A percentile compares a stretch with the other conserved stretches of the same genome.
These are phyloP conservation scores for Periophthalmus magnuspinnatus DNA, from an alignment of 2,797 vertebrate species.

Conservation along the genomic window DNA sequence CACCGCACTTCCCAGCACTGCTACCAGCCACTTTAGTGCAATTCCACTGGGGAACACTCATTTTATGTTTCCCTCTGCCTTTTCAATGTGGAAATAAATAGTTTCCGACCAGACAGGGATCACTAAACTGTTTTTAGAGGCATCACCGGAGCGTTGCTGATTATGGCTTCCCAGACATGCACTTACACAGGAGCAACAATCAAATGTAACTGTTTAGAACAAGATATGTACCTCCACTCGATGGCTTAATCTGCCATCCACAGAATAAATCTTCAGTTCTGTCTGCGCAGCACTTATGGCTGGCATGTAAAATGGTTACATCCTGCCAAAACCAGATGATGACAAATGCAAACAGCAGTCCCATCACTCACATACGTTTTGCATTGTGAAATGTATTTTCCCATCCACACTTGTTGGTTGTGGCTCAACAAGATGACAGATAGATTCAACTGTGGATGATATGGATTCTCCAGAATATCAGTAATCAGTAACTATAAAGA, in stretches of 20 bases:
- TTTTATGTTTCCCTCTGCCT: constrained; percentile 61
- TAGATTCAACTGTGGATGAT: constrained; percentile 47
- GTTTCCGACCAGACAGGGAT: constrained; percentile 57
- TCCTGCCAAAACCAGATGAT: constrained; percentile 34
- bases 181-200: constrained; percentile 24
- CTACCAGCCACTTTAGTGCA: constrained; percentile 40
- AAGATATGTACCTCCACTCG: constrained; percentile 21
- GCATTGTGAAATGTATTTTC: constrained; percentile 42
- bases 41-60: constrained; percentile 59
- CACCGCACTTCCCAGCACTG: constrained; percentile 68
- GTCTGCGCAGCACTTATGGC: constrained; percentile 30
- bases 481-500: constrained; percentile 14
- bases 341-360: constrained; percentile 37
- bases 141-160: constrained; percentile 53
- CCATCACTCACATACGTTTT: constrained; percentile 27
- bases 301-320: constrained; percentile 34
- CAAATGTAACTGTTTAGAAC: constrained; percentile 23
- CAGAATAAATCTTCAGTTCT: constrained; percentile 12
- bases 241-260: constrained; percentile 24
- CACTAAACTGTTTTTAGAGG: constrained; percentile 50
- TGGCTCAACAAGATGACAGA: constrained; percentile 38
- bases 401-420: constrained; percentile 14
- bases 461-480: constrained; percentile 43
- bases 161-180: constrained; percentile 44
- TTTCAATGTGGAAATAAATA: constrained; percentile 65